These are phyloP conservation scores for Vimba vimba DNA, from an alignment of 2,113 vertebrate genomes.

Conservation along the genomic window DNA sequence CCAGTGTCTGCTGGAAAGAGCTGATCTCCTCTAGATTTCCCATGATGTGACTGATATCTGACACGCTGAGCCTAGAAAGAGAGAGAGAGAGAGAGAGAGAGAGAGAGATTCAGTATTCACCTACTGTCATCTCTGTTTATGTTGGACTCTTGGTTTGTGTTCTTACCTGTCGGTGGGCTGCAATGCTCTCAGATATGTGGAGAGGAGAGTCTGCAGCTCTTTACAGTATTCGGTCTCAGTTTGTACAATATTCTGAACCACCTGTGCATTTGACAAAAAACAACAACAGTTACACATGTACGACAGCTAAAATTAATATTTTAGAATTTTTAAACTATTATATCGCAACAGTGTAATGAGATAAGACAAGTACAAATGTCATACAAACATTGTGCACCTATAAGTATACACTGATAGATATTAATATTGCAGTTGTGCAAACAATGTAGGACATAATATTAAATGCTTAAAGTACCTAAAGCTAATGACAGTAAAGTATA, in stretches of 20 bases:
- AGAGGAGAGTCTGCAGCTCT: slow-evolving; percentile 91
- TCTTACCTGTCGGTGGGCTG: slow-evolving; percentile 92
- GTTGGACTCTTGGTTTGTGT: not conserved
- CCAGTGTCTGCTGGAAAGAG: slow-evolving; percentile 93
- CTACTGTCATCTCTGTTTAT: not conserved
- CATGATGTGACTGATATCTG: slow-evolving; percentile 85
- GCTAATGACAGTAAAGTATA: too few relatives aligned
- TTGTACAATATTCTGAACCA: slow-evolving; percentile 97
- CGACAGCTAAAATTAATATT: not conserved
- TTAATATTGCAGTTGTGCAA: too few relatives aligned
- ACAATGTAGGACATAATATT: too few relatives aligned
- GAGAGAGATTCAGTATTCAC: not conserved
- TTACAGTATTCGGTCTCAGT: slow-evolving; percentile 93
- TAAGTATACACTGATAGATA: too few relatives aligned
- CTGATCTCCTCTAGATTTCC: slow-evolving; percentile 96
- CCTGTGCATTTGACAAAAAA: slow-evolving; percentile 72
- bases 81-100: slow-evolving; percentile 32
- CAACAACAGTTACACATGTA: not conserved
- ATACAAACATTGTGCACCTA: too few relatives aligned
- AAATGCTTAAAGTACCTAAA: not conserved
- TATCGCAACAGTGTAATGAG: not conserved
- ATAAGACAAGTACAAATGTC: too few relatives aligned
- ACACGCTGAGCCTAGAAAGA: slow-evolving; percentile 79
- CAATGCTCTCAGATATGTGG: slow-evolving; percentile 87
- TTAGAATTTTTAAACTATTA: not conserved